Evolutionary conservation across 1,140 invertebrate genomes (phyloP).

Genomic region (Lasioglossum albipes): DNA sequence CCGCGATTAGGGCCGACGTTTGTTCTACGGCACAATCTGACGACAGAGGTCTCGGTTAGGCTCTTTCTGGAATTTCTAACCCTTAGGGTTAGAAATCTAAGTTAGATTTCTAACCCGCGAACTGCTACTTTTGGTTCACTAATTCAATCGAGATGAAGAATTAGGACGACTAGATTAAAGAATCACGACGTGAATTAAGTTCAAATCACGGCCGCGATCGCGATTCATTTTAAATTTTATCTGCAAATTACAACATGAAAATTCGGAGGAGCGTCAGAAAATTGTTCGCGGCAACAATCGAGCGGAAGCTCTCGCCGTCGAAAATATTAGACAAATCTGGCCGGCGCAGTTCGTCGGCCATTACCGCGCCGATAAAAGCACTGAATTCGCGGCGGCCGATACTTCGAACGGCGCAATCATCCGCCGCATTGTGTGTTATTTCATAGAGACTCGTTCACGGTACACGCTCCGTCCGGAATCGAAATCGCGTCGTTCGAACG

Average conservation of each 20-base stretch:
- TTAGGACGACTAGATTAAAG: too few species aligned
- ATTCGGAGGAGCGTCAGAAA: neutral
- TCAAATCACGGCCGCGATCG: too few species aligned
- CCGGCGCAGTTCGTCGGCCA: neutral
- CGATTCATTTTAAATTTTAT: too few species aligned
- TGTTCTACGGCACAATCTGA: too few species aligned
- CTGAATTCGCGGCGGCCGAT: conserved; percentile 19
- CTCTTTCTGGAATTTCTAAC: too few species aligned
- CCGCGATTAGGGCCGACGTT: neutral
- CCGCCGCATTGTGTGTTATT: conserved; percentile 36
- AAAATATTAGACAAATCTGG: conserved; percentile 26
- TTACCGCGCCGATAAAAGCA: conserved; percentile 17
- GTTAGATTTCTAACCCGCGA: too few species aligned
- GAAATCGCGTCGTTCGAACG: neutral
- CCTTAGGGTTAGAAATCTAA: too few species aligned
- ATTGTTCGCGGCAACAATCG: neutral
- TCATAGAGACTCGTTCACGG: conserved; percentile 22
- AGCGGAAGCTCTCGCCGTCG: neutral
- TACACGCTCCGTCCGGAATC: neutral
- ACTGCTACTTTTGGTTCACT: too few species aligned
- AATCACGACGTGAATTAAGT: too few species aligned
- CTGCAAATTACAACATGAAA: too few species aligned
- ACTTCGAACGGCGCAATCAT: conserved; percentile 37
- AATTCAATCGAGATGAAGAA: too few species aligned
- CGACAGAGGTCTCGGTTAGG: too few species aligned